Percentiles rank a stretch among this genome's conserved stretches.
These are phyloP conservation scores for Prostheceraeus crozeri DNA, from an alignment of 2,888 invertebrate species.

Conservation along the genomic window DNA sequence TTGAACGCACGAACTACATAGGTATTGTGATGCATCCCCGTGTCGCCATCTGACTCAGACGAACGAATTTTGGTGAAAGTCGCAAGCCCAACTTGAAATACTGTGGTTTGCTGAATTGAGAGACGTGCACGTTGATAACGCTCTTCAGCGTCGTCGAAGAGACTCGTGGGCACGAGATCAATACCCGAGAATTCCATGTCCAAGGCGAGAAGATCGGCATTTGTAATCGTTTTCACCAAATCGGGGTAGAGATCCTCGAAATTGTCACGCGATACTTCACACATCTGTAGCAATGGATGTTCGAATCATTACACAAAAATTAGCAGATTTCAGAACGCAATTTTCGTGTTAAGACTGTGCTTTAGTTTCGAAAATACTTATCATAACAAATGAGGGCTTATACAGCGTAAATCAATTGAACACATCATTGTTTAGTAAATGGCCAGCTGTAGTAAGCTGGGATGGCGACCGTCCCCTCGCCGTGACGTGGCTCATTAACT, in stretches of 20 bases:
- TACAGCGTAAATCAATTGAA: too few relatives aligned
- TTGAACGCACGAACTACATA: conserved; percentile 13
- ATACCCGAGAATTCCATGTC: conserved; percentile 36
- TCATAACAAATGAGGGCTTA: too few relatives aligned
- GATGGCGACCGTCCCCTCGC: too few relatives aligned
- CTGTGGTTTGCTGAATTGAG: conserved; percentile 28
- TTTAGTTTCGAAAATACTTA: too few relatives aligned
- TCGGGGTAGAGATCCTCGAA: conserved; percentile 13
- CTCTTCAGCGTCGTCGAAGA: conserved; percentile 29
- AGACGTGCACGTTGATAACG: conserved; percentile 15
- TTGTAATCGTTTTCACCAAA: neutral
- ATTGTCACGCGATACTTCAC: neutral
- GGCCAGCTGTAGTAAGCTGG: too few relatives aligned
- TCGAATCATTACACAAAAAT: too few relatives aligned
- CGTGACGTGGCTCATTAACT: too few relatives aligned
- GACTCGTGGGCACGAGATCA: conserved; percentile 24
- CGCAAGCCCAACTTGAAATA: conserved; percentile 33
- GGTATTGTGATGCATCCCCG: neutral
- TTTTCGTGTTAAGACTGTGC: too few relatives aligned
- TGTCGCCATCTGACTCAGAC: too few relatives aligned
- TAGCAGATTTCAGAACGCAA: too few relatives aligned
- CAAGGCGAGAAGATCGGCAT: conserved; percentile 34
- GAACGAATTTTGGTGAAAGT: conserved; percentile 22
- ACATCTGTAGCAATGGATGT: too few relatives aligned
- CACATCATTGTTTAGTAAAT: too few relatives aligned